Evolutionary conservation across 2,797 vertebrate genomes (phyloP), one percentile per base, ranked within the genome.

Genomic region (Anas flavirostris): DNA sequence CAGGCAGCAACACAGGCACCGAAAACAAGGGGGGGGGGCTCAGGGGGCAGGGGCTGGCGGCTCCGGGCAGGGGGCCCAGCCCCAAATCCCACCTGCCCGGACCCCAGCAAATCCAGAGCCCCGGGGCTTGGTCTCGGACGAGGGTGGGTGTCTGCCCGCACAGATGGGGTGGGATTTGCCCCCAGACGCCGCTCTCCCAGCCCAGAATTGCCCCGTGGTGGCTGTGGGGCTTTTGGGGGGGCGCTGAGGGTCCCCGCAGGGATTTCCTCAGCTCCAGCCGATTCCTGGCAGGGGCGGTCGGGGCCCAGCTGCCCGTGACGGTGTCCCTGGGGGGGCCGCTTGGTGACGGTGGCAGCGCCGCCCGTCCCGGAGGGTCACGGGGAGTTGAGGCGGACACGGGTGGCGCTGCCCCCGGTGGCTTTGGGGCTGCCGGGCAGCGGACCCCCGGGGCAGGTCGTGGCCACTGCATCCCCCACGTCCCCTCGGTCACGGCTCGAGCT

Each of bases 141-240:
- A 2, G 22, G 22, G 5, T 6, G 25, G 18, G 8, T 5, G 33
- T 23, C 43, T 0, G 0, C 8, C 14, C 3, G 18, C 13, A 5
- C 60, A 0, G 5, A 4, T 1, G 1, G 13, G 35, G 50, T 37
- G 26, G 0, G 3, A 3, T 10, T 80, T 9, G 33, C 37, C 67
- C 58, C 39, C 9, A 5, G 60, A 23, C 1, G n/a, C 5, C 1
- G 0, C 60, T 29, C 69, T 7, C 5, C 29, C 35, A 3, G 39
- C 50, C 14, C 48, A 0, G 17, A 44, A 58, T 6, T 1, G 1
- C 25, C 31, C 17, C 2, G 0, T 4, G 2, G 8, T 28, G 0
- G 2, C 29, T 4, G n/a, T 10, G 4, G 14, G 29, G 56, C 2
- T 69, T 53, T 26, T 5, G 0, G 82, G 68, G 31, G 41, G 50